Evolutionary conservation across 1,140 invertebrate species (phyloP), one percentile per base, ranked within the genome.

Genomic region (Colletes latitarsis): DNA sequence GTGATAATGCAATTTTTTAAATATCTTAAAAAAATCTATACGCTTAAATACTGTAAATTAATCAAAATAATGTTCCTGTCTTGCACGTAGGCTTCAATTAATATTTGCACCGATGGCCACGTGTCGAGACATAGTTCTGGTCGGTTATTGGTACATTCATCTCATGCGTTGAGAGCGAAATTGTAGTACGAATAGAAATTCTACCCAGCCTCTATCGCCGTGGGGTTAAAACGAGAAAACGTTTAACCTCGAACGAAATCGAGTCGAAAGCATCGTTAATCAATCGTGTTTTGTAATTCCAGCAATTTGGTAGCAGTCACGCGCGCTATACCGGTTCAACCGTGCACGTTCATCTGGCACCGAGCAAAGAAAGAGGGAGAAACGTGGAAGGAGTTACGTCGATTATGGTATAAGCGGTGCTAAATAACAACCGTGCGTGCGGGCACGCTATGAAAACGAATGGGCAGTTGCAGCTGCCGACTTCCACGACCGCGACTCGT

Each of bases 391-490:
- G 69, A 89, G 83, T 88, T 85, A 86, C 74, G 77, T 39, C 79
- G 87, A 75, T 68, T 52, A 72, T 55, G 73, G 69, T 85, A 82
- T 88, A 89, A 14, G 10, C 64, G 17, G 68, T 72, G 64, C 74
- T 74, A 66, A 67, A 77, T 85, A 85, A 76, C 62, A 85, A 74
- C 30, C 64, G 68, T 77, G 83, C 82, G 80, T 70, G 81, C 77
- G 70, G 73, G 78, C 80, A 75, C 60, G 75, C 58, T 81, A 80
- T 83, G 84, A 86, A 90, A 88, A 71, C 74, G 84, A 86, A 53
- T 58, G 63, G 62, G 57, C 66, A 63, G 84, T 53, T 64, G 82
- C 83, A 82, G 84, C 83, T 78, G 83, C 79, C 30, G 46, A 67
- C 79, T 57, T 58, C 69, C 46, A 72, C 69, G 72, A 80, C 69